A percentile compares a stretch with the other conserved stretches of the same genome.
These are phyloP conservation scores for Druon quercuslanigerum DNA, from an alignment of 1,140 invertebrate species.

Conservation along the genomic window DNA sequence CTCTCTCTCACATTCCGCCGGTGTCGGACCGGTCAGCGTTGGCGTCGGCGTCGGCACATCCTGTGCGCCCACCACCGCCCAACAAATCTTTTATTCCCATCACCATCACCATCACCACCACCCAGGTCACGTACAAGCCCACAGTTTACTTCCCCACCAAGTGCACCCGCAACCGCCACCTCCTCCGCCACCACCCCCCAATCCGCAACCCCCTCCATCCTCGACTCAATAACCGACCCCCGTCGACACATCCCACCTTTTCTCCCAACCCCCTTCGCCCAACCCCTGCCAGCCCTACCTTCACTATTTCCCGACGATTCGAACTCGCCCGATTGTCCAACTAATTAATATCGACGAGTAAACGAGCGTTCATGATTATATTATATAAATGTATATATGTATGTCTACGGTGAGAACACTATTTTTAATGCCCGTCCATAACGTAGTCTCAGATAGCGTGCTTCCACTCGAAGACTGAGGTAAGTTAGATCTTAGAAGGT, in stretches of 20 bases:
- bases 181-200: conserved; percentile 68
- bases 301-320: conserved; percentile 68
- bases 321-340: conserved; percentile 51
- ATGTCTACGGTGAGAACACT: conserved; percentile 29
- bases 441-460: conserved; percentile 53
- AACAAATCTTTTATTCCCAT: conserved; percentile 74
- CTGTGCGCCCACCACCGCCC: conserved; percentile 64
- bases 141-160: conserved; percentile 68
- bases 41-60: conserved; percentile 63
- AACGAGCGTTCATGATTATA: conserved; percentile 39
- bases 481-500: no score
- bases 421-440: conserved; percentile 38
- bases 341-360: conserved; percentile 59
- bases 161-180: conserved; percentile 70
- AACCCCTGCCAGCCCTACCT: conserved; percentile 55
- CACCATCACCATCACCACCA: conserved; percentile 73
- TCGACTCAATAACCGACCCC: conserved; percentile 68
- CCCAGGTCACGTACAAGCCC: conserved; percentile 68
- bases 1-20: conserved; percentile 53
- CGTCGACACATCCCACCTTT: conserved; percentile 54
- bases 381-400: conserved; percentile 30
- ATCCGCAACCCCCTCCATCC: conserved; percentile 57
- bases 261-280: conserved; percentile 66
- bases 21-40: conserved; percentile 50
- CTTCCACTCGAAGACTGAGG: conserved; percentile 1